These are phyloP conservation scores for Stegostoma tigrinum DNA, from an alignment of 2,113 vertebrate species.

Conservation along the genomic window DNA sequence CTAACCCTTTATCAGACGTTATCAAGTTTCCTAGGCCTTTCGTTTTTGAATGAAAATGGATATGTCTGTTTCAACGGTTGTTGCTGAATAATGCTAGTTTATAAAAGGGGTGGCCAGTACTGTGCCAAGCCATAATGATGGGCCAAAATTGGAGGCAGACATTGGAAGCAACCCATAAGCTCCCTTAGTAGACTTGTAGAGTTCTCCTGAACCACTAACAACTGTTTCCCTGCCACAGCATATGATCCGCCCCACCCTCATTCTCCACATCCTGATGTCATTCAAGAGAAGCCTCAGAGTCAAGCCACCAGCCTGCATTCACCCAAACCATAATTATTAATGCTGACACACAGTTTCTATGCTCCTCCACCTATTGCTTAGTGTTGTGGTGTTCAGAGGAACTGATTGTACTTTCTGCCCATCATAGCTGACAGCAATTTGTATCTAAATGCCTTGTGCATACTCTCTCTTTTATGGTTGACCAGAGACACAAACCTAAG, in stretches of 20 bases:
- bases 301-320: background rate
- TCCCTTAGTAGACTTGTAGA: background rate
- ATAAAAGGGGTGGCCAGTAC: background rate
- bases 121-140: background rate
- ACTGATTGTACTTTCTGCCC: background rate
- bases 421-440: background rate
- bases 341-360: background rate
- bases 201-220: background rate
- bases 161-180: background rate
- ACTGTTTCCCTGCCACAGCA: background rate
- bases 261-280: background rate
- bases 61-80: background rate
- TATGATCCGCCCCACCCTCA: background rate
- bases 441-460: background rate
- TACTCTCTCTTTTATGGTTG: background rate
- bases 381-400: background rate
- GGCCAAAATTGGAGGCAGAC: background rate
- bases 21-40: background rate
- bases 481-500: background rate
- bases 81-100: background rate
- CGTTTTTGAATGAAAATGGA: background rate
- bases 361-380: background rate
- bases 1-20: background rate
- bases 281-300: background rate
- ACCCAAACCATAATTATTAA: background rate